phyloP scores from a whole-genome alignment of 2,113 vertebrate genomes.

The Syrrhaptes paradoxus region DNA sequence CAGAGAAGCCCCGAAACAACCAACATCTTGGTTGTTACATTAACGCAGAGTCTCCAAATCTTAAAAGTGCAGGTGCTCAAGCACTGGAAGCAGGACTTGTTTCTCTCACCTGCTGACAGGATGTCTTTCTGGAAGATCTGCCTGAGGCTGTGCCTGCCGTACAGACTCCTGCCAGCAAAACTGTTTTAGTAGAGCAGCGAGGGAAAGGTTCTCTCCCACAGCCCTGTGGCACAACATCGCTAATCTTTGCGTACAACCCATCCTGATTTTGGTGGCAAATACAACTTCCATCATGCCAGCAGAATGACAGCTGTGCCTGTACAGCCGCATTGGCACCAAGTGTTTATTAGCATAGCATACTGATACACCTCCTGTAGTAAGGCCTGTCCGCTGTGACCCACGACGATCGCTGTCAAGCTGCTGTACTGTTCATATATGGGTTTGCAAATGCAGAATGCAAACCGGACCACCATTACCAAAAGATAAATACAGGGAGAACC shows the following conservation, averaged over 20 bases:
- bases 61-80: background rate
- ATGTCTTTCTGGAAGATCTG: background rate
- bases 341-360: background rate
- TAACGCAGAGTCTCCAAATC: background rate
- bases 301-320: background rate
- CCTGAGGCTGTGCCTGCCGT: background rate
- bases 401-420: fast-evolving
- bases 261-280: background rate
- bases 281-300: background rate
- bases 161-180: background rate
- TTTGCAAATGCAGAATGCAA: background rate
- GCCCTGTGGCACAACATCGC: background rate
- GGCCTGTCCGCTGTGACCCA: background rate
- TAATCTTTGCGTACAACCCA: background rate
- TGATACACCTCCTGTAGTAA: background rate
- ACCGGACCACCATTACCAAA: background rate
- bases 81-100: background rate
- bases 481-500: background rate
- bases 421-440: background rate
- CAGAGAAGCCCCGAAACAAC: background rate
- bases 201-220: background rate
- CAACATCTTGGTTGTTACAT: background rate
- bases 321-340: background rate
- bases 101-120: background rate
- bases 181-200: fast-evolving